phyloP scores from a whole-genome alignment of 1,140 invertebrate genomes.

The Neodiprion pinetum region DNA sequence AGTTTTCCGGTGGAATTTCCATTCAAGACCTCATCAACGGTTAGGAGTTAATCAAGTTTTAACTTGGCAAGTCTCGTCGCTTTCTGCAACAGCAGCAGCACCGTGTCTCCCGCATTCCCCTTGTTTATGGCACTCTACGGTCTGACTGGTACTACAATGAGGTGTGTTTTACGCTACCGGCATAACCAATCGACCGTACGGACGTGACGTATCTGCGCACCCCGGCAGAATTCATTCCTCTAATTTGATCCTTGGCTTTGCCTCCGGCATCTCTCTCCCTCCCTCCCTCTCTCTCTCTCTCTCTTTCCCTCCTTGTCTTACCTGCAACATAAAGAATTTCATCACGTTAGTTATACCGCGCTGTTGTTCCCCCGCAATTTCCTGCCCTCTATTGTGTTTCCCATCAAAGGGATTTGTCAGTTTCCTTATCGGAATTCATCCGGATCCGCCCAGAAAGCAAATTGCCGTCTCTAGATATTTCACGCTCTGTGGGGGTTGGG shows the following conservation, averaged over 20 bases:
- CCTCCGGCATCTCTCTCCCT: not conserved
- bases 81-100: not conserved
- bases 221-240: not conserved
- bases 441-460: no score
- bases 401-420: no score
- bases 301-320: not conserved
- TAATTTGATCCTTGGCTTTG: not conserved
- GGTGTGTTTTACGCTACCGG: not conserved
- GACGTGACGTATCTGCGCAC: not conserved
- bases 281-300: no score
- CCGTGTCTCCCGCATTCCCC: not conserved
- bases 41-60: constrained; percentile 8
- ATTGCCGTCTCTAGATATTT: no score
- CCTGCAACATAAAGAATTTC: not conserved
- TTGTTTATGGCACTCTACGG: not conserved
- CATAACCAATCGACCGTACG: not conserved
- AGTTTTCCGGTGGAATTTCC: not conserved
- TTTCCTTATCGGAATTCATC: no score
- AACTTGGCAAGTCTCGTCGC: not conserved
- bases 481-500: no score
- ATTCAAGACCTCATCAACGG: constrained; percentile 4
- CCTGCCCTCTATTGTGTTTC: no score
- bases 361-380: no score
- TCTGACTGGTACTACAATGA: not conserved
- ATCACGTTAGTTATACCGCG: no score